A percentile compares a stretch with the other conserved stretches of the same genome.
phyloP scores from a whole-genome alignment of 2,113 vertebrate genomes.

The Macheiramphus alcinus region DNA sequence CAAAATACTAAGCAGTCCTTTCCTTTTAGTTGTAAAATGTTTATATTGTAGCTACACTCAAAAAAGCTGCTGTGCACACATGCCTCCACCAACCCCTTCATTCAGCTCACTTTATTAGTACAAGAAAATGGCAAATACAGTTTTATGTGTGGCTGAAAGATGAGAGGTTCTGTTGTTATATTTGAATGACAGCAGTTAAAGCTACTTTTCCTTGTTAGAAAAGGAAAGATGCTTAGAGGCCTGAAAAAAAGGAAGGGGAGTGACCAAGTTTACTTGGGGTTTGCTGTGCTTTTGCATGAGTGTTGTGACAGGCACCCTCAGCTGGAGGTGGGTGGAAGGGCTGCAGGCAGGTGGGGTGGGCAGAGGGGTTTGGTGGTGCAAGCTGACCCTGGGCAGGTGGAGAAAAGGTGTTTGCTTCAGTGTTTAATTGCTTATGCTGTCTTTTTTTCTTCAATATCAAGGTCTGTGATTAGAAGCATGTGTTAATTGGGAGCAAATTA shows the following conservation, averaged over 20 bases:
- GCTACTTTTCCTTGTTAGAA: background rate
- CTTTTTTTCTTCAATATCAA: background rate
- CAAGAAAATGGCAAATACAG: background rate
- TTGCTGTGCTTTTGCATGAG: background rate
- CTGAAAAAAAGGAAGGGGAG: background rate
- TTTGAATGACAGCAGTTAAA: background rate
- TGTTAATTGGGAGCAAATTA: background rate
- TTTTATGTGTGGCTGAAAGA: background rate
- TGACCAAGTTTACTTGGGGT: fast-evolving
- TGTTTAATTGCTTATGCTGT: background rate
- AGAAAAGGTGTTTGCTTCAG: background rate
- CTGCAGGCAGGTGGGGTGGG: background rate
- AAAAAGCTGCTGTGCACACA: background rate
- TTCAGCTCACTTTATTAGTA: background rate
- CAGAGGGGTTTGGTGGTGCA: background rate
- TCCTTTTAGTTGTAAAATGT: background rate
- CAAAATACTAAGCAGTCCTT: background rate
- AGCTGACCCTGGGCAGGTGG: background rate
- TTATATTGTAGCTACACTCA: background rate
- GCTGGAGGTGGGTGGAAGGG: fast-evolving
- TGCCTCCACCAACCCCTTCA: background rate
- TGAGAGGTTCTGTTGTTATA: background rate
- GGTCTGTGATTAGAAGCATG: background rate
- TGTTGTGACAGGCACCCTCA: background rate
- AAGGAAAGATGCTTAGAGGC: background rate